Percentiles rank a stretch among this genome's conserved stretches.
phyloP scores from a whole-genome alignment of 2,113 vertebrate species.

The Neogobius melanostomus region DNA sequence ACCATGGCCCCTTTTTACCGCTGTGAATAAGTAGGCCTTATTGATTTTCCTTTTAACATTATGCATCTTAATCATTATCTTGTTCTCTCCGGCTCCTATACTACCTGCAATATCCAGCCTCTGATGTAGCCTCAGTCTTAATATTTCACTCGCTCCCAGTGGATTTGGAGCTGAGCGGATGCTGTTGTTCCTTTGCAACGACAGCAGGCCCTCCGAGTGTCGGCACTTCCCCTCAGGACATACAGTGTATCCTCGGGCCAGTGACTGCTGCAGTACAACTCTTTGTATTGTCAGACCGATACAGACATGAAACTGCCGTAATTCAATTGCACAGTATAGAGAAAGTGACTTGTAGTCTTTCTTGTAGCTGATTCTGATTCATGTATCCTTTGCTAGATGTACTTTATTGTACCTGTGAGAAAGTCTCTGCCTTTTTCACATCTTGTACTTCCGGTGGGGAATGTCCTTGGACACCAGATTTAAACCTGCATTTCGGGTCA shows the following conservation, averaged over 20 bases:
- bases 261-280: conserved; percentile 25
- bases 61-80: conserved; percentile 15
- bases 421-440: neutral
- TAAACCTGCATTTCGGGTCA: neutral
- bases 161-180: conserved; percentile 21
- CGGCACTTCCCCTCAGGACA: conserved; percentile 42
- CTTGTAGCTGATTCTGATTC: conserved; percentile 15
- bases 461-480: neutral
- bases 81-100: neutral
- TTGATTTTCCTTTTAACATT: conserved; percentile 55
- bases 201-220: conserved; percentile 20
- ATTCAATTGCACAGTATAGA: conserved; percentile 15
- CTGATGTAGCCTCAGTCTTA: conserved; percentile 7
- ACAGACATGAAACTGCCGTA: conserved; percentile 13
- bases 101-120: conserved; percentile 15
- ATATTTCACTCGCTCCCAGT: conserved; percentile 15
- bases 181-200: conserved; percentile 14
- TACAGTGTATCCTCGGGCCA: conserved; percentile 19
- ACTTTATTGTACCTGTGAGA: conserved; percentile 6
- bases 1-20: conserved; percentile 21
- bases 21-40: conserved; percentile 46
- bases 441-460: neutral
- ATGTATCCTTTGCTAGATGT: conserved; percentile 14
- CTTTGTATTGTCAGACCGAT: conserved; percentile 22
- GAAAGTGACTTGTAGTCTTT: conserved; percentile 12